Evolutionary conservation across 2,888 invertebrate species (phyloP).

Genomic region (Petrophora chlorosata): DNA sequence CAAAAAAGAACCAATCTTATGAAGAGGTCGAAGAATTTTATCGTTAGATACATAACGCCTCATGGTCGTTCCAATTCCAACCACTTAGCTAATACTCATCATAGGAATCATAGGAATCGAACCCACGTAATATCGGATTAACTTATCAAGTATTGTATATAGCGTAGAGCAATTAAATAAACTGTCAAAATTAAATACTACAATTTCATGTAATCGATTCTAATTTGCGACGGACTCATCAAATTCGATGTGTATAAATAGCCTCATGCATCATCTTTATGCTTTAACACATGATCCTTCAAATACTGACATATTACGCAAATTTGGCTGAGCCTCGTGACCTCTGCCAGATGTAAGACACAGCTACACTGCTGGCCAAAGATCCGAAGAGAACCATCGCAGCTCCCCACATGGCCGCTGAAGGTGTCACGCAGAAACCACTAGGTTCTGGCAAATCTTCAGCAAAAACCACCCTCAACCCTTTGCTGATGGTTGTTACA

Average conservation of each 20-base stretch:
- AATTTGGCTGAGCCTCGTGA: slow-evolving; percentile 64
- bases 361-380: slow-evolving; percentile 76
- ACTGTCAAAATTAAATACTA: too few species aligned
- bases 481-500: slow-evolving; percentile 85
- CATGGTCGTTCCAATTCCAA: neutral
- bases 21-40: neutral
- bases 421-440: slow-evolving; percentile 85
- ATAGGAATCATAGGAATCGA: too few species aligned
- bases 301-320: slow-evolving; percentile 39
- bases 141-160: too few species aligned
- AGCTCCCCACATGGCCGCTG: slow-evolving; percentile 86
- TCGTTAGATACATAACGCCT: neutral
- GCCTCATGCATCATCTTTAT: neutral
- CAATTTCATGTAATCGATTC: too few species aligned
- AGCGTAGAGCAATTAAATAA: too few species aligned
- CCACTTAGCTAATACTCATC: neutral
- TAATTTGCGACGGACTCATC: too few species aligned
- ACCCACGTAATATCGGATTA: too few species aligned
- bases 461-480: slow-evolving; percentile 87
- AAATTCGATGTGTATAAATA: neutral
- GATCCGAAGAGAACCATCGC: slow-evolving; percentile 84
- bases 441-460: slow-evolving; percentile 83
- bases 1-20: slow-evolving; percentile 6
- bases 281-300: neutral
- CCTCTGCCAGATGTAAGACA: slow-evolving; percentile 73